Conservation (phyloP, 2,113 vertebrate genomes). For the Grus americana region DNA sequence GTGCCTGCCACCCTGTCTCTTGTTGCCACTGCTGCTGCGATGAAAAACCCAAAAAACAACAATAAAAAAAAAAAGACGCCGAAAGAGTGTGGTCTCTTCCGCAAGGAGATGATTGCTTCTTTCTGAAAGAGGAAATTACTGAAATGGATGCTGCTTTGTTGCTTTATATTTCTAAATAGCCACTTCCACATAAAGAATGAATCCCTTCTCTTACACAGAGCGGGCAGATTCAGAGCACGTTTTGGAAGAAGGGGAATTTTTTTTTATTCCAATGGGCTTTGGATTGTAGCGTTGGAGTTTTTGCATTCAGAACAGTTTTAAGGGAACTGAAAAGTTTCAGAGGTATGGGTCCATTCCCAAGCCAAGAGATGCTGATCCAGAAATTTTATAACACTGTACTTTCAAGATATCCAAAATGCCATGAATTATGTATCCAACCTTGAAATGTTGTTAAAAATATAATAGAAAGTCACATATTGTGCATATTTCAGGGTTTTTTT, state of each 20-base stretch:
- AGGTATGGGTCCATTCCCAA: not conserved
- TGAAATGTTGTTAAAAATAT: slow-evolving; percentile 59
- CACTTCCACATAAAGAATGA: not conserved
- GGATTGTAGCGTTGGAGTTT: not conserved
- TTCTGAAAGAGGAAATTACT: not conserved
- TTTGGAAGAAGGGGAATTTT: not conserved
- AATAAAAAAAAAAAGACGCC: not conserved
- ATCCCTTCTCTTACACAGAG: not conserved
- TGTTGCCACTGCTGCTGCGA: not conserved
- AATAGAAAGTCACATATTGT: slow-evolving; percentile 48
- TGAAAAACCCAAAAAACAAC: not conserved
- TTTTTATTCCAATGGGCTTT: not conserved
- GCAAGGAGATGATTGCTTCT: not conserved
- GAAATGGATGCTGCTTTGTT: not conserved
- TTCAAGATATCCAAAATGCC: slow-evolving; percentile 27
- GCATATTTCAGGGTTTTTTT: not conserved
- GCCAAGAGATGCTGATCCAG: slow-evolving; percentile 35
- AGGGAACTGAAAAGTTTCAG: not conserved
- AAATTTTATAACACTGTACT: slow-evolving; percentile 1
- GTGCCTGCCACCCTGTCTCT: not conserved
- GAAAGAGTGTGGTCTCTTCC: not conserved
- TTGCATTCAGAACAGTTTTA: not conserved
- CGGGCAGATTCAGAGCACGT: not conserved
- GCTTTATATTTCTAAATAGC: not conserved
- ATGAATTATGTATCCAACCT: slow-evolving; percentile 67